These are phyloP conservation scores for Thaleichthys pacificus DNA, from an alignment of 2,797 vertebrate genomes.

Conservation along the genomic window DNA sequence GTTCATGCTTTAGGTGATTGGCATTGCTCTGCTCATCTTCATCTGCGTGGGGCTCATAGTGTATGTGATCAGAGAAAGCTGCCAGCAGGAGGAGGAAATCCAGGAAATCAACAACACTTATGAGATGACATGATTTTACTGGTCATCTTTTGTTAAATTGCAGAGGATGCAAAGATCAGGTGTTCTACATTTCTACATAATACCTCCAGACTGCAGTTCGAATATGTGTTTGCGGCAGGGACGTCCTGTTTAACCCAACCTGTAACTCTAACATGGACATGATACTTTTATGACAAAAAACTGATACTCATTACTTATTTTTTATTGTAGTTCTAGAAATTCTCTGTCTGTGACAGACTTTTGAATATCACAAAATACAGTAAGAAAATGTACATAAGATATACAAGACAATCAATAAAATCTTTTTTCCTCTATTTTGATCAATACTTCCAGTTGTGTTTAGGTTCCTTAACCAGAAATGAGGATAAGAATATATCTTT, in stretches of 20 bases:
- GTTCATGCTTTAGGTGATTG: slow-evolving; percentile 34
- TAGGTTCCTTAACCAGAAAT: neutral
- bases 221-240: neutral
- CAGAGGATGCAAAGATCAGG: neutral
- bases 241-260: neutral
- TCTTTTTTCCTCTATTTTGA: neutral
- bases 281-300: no score
- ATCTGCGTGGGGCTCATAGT: slow-evolving; percentile 51
- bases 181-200: neutral
- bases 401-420: neutral
- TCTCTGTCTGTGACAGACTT: neutral
- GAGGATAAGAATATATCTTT: neutral
- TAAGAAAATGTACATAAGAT: neutral
- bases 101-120: slow-evolving; percentile 28
- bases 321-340: neutral
- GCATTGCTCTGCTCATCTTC: slow-evolving; percentile 46
- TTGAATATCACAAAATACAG: neutral
- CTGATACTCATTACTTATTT: no score
- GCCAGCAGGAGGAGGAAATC: slow-evolving; percentile 35
- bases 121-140: slow-evolving; percentile 10
- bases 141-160: neutral
- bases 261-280: neutral
- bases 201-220: neutral
- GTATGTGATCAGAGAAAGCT: slow-evolving; percentile 45
- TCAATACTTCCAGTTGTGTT: neutral